phyloP scores from a whole-genome alignment of 2,797 vertebrate species.

The Falco naumanni region DNA sequence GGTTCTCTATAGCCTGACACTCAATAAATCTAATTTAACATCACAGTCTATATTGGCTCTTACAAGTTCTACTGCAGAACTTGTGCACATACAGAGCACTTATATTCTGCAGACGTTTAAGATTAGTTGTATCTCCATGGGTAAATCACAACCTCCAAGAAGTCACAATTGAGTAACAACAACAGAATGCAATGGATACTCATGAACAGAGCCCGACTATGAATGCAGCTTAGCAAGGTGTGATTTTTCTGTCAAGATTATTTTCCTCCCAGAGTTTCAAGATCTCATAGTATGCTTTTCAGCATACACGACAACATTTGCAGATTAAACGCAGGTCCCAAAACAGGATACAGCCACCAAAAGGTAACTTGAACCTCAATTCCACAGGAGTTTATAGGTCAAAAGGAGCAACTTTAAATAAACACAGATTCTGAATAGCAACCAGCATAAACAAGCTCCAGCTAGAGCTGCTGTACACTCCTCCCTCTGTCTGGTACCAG shows the following conservation, averaged over 20 bases:
- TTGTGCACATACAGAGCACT: neutral
- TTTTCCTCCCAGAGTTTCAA: neutral
- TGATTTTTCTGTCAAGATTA: neutral
- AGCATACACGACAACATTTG: neutral
- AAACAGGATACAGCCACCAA: conserved; percentile 1
- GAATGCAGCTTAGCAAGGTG: fast-evolving
- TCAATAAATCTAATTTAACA: neutral
- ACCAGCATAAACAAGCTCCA: conserved; percentile 58
- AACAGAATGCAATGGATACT: neutral
- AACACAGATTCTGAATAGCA: conserved; percentile 61
- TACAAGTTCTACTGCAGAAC: neutral
- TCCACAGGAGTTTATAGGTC: conserved; percentile 44
- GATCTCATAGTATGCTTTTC: neutral
- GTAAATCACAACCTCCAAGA: neutral
- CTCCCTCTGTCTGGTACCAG: conserved; percentile 23
- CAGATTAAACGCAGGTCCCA: neutral
- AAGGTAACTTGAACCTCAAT: conserved; percentile 41
- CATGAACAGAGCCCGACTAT: neutral
- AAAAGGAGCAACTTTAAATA: conserved; percentile 66
- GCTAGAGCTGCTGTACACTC: neutral
- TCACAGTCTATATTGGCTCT: neutral
- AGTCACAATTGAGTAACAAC: neutral
- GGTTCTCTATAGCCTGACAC: neutral
- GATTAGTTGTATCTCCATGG: neutral
- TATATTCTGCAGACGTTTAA: neutral